Percentiles rank a stretch among this genome's conserved stretches.
Conservation (phyloP, 2,113 vertebrate genomes). For the Chunga burmeisteri region DNA sequence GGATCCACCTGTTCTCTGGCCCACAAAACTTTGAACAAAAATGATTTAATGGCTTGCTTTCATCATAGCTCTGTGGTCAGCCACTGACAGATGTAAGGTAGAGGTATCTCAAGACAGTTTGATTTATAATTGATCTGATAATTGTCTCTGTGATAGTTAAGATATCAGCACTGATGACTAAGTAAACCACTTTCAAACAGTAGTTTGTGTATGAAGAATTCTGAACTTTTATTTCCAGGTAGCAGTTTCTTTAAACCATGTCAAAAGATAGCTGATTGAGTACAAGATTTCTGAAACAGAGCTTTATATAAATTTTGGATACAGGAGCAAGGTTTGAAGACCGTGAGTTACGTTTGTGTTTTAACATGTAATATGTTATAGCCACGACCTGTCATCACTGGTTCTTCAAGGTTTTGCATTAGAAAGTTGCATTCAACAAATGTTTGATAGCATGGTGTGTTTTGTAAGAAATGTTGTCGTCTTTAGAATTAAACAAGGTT, state of each 20-base stretch:
- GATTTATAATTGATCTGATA: background rate
- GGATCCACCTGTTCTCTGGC: background rate
- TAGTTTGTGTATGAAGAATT: background rate
- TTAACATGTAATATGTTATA: background rate
- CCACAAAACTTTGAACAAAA: background rate
- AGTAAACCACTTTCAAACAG: background rate
- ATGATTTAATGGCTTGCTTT: background rate
- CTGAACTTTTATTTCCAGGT: background rate
- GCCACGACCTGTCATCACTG: background rate
- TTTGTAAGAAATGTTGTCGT: background rate
- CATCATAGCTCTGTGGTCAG: background rate
- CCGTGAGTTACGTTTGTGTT: background rate
- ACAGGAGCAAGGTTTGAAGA: background rate
- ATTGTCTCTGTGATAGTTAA: background rate
- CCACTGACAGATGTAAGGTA: background rate
- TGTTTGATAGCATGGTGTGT: background rate
- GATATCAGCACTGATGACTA: background rate
- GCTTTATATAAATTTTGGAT: background rate
- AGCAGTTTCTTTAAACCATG: background rate
- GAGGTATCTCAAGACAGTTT: background rate
- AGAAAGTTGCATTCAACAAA: background rate
- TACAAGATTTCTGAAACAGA: background rate
- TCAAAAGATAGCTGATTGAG: background rate
- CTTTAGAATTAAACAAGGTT: background rate
- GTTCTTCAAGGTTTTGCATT: background rate